These are phyloP conservation scores for Ceratina japonica DNA, from an alignment of 1,140 invertebrate species.

Conservation along the genomic window DNA sequence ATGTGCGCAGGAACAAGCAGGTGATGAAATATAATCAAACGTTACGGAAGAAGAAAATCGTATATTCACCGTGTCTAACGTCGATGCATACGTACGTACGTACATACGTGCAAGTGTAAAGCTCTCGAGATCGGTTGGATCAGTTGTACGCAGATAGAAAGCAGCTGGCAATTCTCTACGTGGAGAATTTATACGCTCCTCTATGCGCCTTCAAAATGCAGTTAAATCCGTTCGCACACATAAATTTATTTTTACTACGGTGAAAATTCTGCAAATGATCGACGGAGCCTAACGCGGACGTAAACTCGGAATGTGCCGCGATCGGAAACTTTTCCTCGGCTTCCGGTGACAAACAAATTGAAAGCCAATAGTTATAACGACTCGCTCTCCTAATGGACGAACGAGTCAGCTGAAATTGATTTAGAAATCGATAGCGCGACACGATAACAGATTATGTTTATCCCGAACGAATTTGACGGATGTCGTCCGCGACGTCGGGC, in stretches of 20 bases:
- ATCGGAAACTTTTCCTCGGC: not conserved
- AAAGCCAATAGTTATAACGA: conserved; percentile 21
- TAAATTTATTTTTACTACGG: conserved; percentile 9
- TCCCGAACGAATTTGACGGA: too few species aligned
- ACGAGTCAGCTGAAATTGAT: too few species aligned
- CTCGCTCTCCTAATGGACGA: not conserved
- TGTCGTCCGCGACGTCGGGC: too few species aligned
- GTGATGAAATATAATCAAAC: too few species aligned
- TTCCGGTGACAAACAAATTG: conserved; percentile 7
- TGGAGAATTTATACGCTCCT: not conserved
- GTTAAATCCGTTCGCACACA: not conserved
- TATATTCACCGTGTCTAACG: not conserved
- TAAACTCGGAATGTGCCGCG: not conserved
- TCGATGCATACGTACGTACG: not conserved
- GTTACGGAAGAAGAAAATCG: too few species aligned
- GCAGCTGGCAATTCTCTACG: not conserved
- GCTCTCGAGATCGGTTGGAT: not conserved
- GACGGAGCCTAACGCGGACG: not conserved
- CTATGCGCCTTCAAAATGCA: not conserved
- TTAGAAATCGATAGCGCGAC: too few species aligned
- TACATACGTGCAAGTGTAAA: not conserved
- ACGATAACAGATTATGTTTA: too few species aligned
- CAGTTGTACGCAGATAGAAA: not conserved
- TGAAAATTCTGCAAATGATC: conserved; percentile 22
- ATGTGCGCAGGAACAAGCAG: too few species aligned